Evolutionary conservation across 2,888 invertebrate species (phyloP).

Genomic region (Empis stercorea): DNA sequence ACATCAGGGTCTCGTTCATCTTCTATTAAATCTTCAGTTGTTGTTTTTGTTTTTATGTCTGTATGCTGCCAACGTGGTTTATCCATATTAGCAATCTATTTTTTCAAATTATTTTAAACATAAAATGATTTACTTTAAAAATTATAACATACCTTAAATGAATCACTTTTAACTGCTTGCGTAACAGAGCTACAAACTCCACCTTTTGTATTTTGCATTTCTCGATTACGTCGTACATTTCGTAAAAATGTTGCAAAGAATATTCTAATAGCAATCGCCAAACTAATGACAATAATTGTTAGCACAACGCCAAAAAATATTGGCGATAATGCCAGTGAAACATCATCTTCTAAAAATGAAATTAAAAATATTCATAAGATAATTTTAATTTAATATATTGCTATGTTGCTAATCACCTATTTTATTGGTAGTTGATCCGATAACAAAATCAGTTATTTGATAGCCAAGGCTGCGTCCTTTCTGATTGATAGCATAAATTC

Average conservation of each 20-base stretch:
- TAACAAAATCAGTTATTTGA: conserved; percentile 60
- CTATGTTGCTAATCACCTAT: conserved; percentile 32
- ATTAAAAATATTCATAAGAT: background rate
- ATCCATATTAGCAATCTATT: conserved; percentile 28
- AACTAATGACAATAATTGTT: conserved; percentile 35
- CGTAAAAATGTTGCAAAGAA: conserved; percentile 34
- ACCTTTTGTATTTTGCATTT: conserved; percentile 29
- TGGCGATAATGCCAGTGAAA: conserved; percentile 32
- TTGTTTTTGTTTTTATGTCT: conserved; percentile 36
- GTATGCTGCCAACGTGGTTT: conserved; percentile 38
- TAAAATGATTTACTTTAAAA: background rate
- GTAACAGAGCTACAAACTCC: conserved; percentile 26
- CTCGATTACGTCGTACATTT: conserved; percentile 34
- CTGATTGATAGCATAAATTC: conserved; percentile 65
- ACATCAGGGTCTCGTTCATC: conserved; percentile 52
- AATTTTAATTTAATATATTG: background rate
- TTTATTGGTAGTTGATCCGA: conserved; percentile 62
- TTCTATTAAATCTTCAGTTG: conserved; percentile 32
- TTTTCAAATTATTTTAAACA: background rate
- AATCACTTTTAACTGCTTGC: conserved; percentile 27
- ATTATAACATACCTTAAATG: conserved; percentile 28
- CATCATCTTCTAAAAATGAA: conserved; percentile 28
- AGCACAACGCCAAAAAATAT: conserved; percentile 35
- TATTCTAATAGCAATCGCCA: conserved; percentile 33
- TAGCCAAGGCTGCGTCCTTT: conserved; percentile 67